These are phyloP conservation scores for Furnarius figulus DNA, from an alignment of 2,113 vertebrate species.

Conservation along the genomic window DNA sequence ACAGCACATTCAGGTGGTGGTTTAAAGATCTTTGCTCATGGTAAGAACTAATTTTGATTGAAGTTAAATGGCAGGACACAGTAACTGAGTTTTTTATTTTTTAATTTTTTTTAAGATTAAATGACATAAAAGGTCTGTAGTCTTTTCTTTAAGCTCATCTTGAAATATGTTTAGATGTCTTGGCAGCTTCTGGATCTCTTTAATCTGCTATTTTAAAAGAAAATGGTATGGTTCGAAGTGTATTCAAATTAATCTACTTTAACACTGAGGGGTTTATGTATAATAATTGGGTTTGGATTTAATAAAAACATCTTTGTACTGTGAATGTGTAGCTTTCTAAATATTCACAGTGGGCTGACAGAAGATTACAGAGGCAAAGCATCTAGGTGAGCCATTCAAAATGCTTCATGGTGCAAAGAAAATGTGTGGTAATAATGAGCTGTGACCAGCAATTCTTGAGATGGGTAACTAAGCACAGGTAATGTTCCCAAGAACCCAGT, in stretches of 20 bases:
- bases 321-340: neutral
- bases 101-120: neutral
- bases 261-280: neutral
- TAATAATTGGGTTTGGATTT: neutral
- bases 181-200: neutral
- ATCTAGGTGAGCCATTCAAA: neutral
- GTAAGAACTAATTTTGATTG: neutral
- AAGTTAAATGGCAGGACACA: neutral
- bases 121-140: neutral
- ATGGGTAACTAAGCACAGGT: neutral
- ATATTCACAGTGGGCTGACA: neutral
- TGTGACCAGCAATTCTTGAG: neutral
- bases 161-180: neutral
- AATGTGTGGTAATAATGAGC: neutral
- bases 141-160: neutral
- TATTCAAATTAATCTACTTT: neutral
- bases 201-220: neutral
- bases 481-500: neutral
- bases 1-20: neutral
- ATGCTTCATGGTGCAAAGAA: neutral
- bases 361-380: neutral
- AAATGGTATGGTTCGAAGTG: neutral
- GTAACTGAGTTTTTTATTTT: neutral
- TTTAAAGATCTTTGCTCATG: neutral
- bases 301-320: neutral